Conservation (phyloP, 1,140 invertebrate genomes). For the Bombus haemorrhoidalis region DNA sequence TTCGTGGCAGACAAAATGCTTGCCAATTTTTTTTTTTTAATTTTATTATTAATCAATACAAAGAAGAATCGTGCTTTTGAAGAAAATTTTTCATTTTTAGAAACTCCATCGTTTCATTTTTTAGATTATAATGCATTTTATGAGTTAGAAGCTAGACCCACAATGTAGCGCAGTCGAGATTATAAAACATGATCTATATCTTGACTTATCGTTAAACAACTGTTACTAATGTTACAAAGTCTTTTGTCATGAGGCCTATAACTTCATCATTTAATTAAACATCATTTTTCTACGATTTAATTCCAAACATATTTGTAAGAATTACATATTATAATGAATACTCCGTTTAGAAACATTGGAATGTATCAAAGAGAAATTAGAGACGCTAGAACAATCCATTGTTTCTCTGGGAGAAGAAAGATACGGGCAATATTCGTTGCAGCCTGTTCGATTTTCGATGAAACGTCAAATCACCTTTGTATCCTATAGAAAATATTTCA, state of each 20-base stretch:
- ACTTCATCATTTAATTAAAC: too few relatives aligned
- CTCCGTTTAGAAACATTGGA: not conserved
- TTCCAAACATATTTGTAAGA: not conserved
- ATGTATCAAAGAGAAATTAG: too few relatives aligned
- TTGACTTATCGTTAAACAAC: too few relatives aligned
- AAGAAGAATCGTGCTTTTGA: too few relatives aligned
- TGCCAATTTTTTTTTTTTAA: too few relatives aligned
- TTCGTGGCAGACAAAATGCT: too few relatives aligned
- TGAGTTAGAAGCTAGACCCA: not conserved
- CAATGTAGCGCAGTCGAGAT: too few relatives aligned
- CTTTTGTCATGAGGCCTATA: too few relatives aligned
- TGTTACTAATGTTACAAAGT: too few relatives aligned
- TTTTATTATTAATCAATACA: too few relatives aligned
- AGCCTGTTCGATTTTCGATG: not conserved
- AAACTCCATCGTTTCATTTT: not conserved
- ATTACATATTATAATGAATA: not conserved
- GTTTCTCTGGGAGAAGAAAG: not conserved
- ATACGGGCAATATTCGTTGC: not conserved
- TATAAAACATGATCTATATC: too few relatives aligned
- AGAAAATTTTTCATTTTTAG: not conserved
- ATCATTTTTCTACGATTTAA: too few relatives aligned
- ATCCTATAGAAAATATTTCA: not conserved
- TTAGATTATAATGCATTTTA: not conserved
- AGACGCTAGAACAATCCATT: not conserved
- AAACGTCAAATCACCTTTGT: not conserved